phyloP scores from a whole-genome alignment of 2,113 vertebrate genomes.

The Oncorhynchus keta region DNA sequence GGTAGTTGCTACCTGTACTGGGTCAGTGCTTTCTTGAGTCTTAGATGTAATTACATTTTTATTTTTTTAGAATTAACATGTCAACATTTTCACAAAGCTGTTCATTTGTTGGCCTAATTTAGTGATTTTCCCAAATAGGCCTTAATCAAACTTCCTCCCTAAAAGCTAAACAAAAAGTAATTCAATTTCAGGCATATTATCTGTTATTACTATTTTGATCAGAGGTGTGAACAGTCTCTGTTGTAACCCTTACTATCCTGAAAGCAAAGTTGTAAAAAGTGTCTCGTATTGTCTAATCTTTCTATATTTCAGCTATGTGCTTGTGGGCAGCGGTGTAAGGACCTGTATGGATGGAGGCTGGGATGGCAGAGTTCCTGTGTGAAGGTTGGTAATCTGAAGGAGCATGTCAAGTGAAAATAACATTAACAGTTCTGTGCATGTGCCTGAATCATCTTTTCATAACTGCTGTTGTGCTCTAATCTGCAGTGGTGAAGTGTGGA shows the following conservation, averaged over 20 bases:
- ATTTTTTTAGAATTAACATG: background rate
- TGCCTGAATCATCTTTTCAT: background rate
- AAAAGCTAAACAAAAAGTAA: too few relatives aligned
- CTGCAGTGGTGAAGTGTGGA: too few relatives aligned
- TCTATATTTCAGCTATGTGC: background rate
- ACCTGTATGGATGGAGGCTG: constrained; percentile 26
- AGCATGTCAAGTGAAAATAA: background rate
- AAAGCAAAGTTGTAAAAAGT: background rate
- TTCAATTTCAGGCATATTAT: background rate
- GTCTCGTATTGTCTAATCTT: background rate
- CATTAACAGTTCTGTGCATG: background rate
- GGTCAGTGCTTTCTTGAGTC: too few relatives aligned
- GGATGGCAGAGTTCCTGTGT: constrained; percentile 10
- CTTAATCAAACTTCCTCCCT: too few relatives aligned
- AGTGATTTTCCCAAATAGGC: too few relatives aligned
- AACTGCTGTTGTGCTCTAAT: too few relatives aligned
- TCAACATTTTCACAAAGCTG: background rate
- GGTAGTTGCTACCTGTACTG: too few relatives aligned
- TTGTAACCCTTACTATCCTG: too few relatives aligned
- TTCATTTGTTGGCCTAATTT: background rate
- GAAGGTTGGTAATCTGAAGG: constrained; percentile 51
- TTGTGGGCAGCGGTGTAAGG: fast-evolving
- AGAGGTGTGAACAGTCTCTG: too few relatives aligned
- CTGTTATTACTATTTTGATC: too few relatives aligned
- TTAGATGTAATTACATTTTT: too few relatives aligned